Evolutionary conservation across 35 echinoderm and acorn worm genomes (phyloP), one percentile per base, ranked within the genome.

Genomic region (Patiria miniata): DNA sequence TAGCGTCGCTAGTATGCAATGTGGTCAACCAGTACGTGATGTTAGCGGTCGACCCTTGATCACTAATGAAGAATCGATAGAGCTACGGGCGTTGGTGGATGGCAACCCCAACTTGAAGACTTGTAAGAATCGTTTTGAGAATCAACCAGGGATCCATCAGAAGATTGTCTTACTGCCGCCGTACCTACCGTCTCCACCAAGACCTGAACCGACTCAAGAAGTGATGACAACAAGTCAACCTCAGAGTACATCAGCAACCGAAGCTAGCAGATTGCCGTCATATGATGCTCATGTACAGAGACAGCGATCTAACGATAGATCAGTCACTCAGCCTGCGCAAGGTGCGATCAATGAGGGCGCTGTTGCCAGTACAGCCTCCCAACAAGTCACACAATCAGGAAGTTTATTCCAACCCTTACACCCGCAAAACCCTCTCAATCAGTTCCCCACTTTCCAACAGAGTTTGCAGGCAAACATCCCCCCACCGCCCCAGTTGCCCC

Each of bases 71-170:
- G 95, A 93, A 39, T 93, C 91, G 0, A 53, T 85, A 83, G 85
- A 93, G 68, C 61, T 97, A 21, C 34, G 81, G 17, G 68, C 82
- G 2, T 65, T 97, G 88, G 91, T 97, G 17, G 88, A 93, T 23
- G 79, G 77, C 30, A 86, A 91, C 36, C 95, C 95, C 0, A 93
- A 90, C 32, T 55, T 97, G 8, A 93, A 83, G 55, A 97, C 95
- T 37, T 69, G 84, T 83, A 79, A 77, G 83, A 97, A 97, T 78
- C 78, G 95, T 16, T 93, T 93, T 83, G 84, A 78, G 56, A 83
- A 92, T 34, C 86, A 90, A 19, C 88, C 65, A 78, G 82, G 36
- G 33, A 90, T 73, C 9, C 65, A 73, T 73, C 65, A 73, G 65
- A 73, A 73, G 65, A 34, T 73, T 26, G 65, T 73, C 15, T 34